A percentile compares a stretch with the other conserved stretches of the same genome.
Evolutionary conservation across 2,888 invertebrate species (phyloP).

Genomic region (Emesis furor): DNA sequence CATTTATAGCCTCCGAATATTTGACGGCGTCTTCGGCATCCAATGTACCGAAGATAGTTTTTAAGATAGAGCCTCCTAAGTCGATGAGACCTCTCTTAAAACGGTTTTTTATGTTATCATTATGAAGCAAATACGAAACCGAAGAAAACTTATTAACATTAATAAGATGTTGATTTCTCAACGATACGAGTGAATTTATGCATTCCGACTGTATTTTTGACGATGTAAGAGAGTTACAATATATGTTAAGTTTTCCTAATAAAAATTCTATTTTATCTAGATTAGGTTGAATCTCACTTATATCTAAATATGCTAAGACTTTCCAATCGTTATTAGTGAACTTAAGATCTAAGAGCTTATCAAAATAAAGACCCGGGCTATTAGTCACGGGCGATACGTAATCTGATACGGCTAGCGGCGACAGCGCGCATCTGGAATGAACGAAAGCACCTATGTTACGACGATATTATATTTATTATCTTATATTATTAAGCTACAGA

Average conservation of each 20-base stretch:
- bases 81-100: background rate
- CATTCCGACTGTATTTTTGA: background rate
- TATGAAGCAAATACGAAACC: constrained; percentile 11
- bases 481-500: background rate
- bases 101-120: background rate
- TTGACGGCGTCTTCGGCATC: constrained; percentile 5
- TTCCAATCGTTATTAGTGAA: background rate
- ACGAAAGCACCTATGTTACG: background rate
- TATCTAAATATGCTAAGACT: background rate
- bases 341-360: background rate
- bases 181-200: background rate
- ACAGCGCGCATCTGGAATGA: constrained; percentile 3
- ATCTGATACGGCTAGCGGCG: background rate
- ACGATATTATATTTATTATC: background rate
- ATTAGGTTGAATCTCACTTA: background rate
- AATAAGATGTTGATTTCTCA: constrained; percentile 6
- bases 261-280: background rate
- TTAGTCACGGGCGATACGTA: background rate
- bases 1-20: constrained; percentile 6
- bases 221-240: constrained; percentile 8
- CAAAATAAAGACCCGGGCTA: background rate
- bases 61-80: constrained; percentile 12
- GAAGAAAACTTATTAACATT: constrained; percentile 15
- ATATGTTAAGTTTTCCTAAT: background rate
- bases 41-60: constrained; percentile 15